Evolutionary conservation across 2,113 vertebrate species (phyloP).

Genomic region (Emydura subglobosa): DNA sequence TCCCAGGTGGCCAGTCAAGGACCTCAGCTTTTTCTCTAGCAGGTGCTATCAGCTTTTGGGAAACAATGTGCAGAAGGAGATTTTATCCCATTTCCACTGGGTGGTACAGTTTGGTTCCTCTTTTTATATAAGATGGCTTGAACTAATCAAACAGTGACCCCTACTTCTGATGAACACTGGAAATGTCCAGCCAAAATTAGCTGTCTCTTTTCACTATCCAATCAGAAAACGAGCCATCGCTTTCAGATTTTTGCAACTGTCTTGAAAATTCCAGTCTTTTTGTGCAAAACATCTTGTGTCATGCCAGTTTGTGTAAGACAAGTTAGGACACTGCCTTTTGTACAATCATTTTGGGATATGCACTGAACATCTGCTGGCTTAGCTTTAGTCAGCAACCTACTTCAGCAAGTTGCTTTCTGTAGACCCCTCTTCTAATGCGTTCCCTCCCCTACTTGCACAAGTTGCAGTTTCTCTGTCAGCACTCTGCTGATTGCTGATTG

Average conservation of each 20-base stretch:
- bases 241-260: neutral
- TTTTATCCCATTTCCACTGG: neutral
- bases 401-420: neutral
- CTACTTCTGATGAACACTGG: too few relatives aligned
- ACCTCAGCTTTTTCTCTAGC: fast-evolving
- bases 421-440: neutral
- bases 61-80: neutral
- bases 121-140: too few relatives aligned
- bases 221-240: neutral
- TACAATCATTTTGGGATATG: neutral
- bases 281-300: too few relatives aligned
- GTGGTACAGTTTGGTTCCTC: too few relatives aligned
- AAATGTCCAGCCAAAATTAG: too few relatives aligned
- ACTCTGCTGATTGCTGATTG: neutral
- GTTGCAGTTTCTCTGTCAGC: neutral
- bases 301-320: too few relatives aligned
- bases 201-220: too few relatives aligned
- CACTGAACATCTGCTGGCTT: neutral
- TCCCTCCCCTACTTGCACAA: neutral
- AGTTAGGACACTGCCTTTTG: neutral
- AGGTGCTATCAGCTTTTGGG: neutral
- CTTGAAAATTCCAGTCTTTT: neutral
- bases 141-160: too few relatives aligned
- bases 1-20: neutral
- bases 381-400: neutral